phyloP scores from a whole-genome alignment of 2,888 invertebrate genomes.

The Volucella inflata region DNA sequence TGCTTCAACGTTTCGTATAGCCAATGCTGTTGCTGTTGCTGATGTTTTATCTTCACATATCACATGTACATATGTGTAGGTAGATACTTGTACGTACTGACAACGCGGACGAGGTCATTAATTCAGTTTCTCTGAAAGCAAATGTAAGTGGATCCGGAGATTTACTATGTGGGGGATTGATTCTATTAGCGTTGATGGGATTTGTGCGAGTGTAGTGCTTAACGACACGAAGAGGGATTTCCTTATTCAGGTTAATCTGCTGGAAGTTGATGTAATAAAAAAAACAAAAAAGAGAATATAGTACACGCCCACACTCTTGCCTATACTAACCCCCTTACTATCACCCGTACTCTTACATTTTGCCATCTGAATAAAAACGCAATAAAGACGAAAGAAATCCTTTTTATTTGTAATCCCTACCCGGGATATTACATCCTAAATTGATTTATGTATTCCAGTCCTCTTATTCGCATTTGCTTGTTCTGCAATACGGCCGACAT shows the following conservation, averaged over 20 bases:
- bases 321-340: not conserved
- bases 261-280: conserved; percentile 55
- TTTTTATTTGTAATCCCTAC: conserved; percentile 10
- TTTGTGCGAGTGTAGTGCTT: not conserved
- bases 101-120: conserved; percentile 38
- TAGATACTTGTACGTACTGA: not conserved
- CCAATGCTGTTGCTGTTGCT: not conserved
- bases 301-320: not conserved
- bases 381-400: conserved; percentile 7
- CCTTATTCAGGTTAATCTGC: conserved; percentile 40
- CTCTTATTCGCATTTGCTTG: too few species aligned
- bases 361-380: conserved; percentile 2
- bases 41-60: not conserved
- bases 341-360: too few species aligned
- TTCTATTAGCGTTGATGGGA: conserved; percentile 9
- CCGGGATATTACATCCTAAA: not conserved
- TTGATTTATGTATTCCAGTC: not conserved
- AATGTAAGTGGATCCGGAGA: conserved; percentile 56
- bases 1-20: too few species aligned
- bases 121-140: conserved; percentile 54
- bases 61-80: too few species aligned
- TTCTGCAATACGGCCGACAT: too few species aligned
- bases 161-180: conserved; percentile 17
- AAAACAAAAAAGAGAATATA: not conserved
- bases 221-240: conserved; percentile 38